Conservation (phyloP, 2,113 vertebrate species). For the Dasyurus viverrinus region DNA sequence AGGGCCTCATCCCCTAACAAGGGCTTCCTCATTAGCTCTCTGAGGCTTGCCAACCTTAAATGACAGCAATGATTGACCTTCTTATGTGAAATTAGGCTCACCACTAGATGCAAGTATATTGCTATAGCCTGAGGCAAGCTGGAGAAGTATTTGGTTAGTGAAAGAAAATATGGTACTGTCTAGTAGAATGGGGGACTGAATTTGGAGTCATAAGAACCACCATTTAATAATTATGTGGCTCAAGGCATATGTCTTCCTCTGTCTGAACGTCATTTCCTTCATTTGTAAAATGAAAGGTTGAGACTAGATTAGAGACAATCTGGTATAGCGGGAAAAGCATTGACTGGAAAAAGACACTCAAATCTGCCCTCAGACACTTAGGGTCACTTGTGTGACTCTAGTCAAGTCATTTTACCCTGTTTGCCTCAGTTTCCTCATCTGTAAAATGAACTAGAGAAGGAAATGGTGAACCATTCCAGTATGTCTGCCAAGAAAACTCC, state of each 20-base stretch:
- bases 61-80: background rate
- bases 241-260: background rate
- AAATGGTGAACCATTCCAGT: too few species aligned
- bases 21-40: background rate
- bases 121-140: background rate
- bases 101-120: background rate
- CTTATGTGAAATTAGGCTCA: background rate
- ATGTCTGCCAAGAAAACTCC: too few species aligned
- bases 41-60: background rate
- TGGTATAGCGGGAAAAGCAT: background rate
- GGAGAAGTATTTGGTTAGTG: background rate
- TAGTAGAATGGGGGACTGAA: background rate
- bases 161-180: background rate
- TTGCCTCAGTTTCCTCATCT: too few species aligned
- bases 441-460: too few species aligned
- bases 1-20: background rate
- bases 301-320: background rate
- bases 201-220: background rate
- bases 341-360: background rate
- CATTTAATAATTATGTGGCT: background rate
- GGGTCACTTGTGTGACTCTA: too few species aligned
- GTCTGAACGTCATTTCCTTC: background rate
- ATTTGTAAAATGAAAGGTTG: background rate
- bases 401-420: too few species aligned
- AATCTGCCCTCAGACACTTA: too few species aligned